Conservation (phyloP, 2,797 vertebrate species). For the Bradypodion pumilum region DNA sequence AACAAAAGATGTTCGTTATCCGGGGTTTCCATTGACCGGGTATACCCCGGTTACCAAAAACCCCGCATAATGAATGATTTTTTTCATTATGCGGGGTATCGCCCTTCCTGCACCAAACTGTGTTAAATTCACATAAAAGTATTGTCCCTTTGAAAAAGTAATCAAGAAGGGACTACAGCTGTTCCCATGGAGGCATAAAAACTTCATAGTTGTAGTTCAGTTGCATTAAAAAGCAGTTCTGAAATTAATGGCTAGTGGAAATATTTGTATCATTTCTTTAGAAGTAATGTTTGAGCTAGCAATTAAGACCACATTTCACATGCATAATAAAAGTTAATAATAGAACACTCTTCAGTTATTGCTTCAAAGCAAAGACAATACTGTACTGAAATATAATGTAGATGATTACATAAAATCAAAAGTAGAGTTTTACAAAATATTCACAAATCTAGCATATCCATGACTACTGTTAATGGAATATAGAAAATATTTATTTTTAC, state of each 20-base stretch:
- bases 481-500: conserved; percentile 73
- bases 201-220: not conserved
- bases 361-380: not conserved
- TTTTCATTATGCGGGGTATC: too few species aligned
- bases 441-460: not conserved
- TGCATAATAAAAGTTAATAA: not conserved
- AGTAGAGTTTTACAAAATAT: not conserved
- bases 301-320: not conserved
- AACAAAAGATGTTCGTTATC: too few species aligned
- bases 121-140: not conserved
- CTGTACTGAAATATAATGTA: not conserved
- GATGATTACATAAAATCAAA: not conserved
- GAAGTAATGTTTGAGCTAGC: not conserved
- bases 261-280: not conserved
- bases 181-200: not conserved
- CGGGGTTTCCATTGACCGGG: too few species aligned
- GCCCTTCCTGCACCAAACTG: not conserved
- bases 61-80: too few species aligned
- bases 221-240: not conserved
- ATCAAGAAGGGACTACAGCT: not conserved
- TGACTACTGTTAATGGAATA: not conserved
- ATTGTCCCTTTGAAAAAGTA: not conserved
- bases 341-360: not conserved
- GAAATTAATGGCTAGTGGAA: not conserved
- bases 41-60: too few species aligned